Evolutionary conservation across 2,113 vertebrate species (phyloP), one percentile per base, ranked within the genome.

Genomic region (Elachura formosa): DNA sequence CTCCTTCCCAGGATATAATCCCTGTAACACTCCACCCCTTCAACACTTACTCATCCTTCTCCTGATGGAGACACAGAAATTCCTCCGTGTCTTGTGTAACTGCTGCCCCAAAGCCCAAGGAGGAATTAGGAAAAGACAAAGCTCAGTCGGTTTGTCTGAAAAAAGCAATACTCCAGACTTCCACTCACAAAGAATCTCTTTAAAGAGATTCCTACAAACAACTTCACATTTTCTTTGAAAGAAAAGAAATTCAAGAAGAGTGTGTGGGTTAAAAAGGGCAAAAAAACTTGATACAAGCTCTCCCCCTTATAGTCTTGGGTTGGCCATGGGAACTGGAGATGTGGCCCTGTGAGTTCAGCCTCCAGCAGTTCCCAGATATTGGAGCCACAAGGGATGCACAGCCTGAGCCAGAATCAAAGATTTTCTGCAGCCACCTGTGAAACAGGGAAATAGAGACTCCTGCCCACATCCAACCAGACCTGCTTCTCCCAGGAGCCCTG

Each of bases 1-100:
- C 62, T 93, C 38, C 9, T 61, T 93, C 94, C 88, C 92, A 92
- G 92, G n/a, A 80, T 76, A 54, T 48, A 74, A 89, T 92, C 83
- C 86, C 89, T 61, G 24, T 56, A 90, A 86, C 89, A 89, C 89
- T 61, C 93, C 92, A 94, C 92, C 94, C 93, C 92, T 94, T 94
- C 94, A 96, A 90, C 94, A 87, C 95, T 94, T 97, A 96, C 92
- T 96, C 95, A 95, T 95, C 94, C 88, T 85, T 88, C 86, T 80
- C 69, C 68, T 89, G 74, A 84, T 87, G 87, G 89, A 91, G 87
- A 80, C 40, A 82, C 83, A 94, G 89, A 77, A 89, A 82, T 79
- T 71, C 81, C 79, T 85, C 87, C 1, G 3, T 66, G 91, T 28
- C 81, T 93, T 78, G 77, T 76, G 55, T 87, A 94, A 92, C 89